A percentile compares a stretch with the other conserved stretches of the same genome.
Evolutionary conservation across 2,888 invertebrate species (phyloP).

Genomic region (Pyrgus malvae): DNA sequence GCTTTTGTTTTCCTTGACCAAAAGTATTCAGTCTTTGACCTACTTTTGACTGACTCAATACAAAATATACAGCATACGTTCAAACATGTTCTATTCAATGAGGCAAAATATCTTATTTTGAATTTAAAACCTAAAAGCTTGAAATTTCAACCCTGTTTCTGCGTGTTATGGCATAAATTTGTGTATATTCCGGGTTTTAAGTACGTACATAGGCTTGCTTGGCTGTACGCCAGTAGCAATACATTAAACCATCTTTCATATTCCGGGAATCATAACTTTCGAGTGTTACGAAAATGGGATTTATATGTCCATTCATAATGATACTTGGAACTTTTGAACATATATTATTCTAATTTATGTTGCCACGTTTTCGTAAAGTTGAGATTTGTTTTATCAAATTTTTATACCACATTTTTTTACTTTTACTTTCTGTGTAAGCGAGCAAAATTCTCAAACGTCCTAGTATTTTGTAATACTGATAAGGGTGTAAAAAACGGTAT

Average conservation of each 20-base stretch:
- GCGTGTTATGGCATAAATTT: neutral
- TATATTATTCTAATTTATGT: neutral
- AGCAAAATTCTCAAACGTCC: no score
- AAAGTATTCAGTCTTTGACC: no score
- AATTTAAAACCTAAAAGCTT: neutral
- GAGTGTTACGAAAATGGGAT: slow-evolving; percentile 1
- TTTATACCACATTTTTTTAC: no score
- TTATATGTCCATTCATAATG: neutral
- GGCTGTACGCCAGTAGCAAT: slow-evolving; percentile 1
- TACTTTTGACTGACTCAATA: no score
- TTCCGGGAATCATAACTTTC: slow-evolving; percentile 6
- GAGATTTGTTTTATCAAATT: no score
- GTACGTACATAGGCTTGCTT: neutral
- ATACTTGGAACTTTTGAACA: neutral
- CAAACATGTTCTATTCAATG: neutral
- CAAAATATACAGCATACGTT: no score
- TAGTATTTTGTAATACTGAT: no score
- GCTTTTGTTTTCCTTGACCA: no score
- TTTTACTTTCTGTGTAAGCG: no score
- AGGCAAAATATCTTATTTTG: neutral
- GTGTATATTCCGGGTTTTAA: neutral
- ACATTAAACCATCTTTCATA: slow-evolving; percentile 8
- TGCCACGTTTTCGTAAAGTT: neutral
- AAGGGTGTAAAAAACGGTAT: no score
- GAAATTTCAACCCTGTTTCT: neutral